These are phyloP conservation scores for Sebastolobus altivelis DNA, from an alignment of 2,797 vertebrate species.

Conservation along the genomic window DNA sequence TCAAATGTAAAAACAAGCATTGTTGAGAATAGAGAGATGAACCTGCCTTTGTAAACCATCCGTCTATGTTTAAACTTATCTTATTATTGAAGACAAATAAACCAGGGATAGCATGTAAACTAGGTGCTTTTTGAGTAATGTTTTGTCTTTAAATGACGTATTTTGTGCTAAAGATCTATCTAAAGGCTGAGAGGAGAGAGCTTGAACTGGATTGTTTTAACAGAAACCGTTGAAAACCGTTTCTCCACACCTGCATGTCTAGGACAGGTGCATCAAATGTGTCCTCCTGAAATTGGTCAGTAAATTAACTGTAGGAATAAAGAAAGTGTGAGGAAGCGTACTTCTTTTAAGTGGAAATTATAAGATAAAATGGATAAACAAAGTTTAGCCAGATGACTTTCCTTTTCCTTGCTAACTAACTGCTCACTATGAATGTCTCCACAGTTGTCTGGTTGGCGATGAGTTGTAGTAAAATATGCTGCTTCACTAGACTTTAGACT, in stretches of 20 bases:
- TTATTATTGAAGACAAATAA: neutral
- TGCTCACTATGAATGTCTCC: neutral
- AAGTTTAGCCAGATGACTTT: neutral
- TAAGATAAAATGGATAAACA: neutral
- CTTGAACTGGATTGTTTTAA: neutral
- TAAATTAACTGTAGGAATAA: neutral
- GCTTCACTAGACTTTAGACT: neutral
- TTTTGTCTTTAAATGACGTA: neutral
- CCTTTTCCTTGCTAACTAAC: neutral
- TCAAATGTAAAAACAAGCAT: neutral
- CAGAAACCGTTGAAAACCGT: neutral
- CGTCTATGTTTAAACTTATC: neutral
- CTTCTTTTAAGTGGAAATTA: conserved; percentile 8
- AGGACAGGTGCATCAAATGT: neutral
- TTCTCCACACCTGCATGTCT: neutral
- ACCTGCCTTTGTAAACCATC: neutral
- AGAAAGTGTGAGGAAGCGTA: conserved; percentile 9
- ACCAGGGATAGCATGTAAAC: no score
- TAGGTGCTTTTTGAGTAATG: no score
- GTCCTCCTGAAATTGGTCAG: neutral
- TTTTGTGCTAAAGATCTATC: neutral
- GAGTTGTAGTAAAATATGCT: neutral
- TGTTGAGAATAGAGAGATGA: neutral
- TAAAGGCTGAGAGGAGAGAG: neutral
- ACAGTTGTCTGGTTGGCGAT: neutral